Conservation (phyloP, 2,113 vertebrate genomes). For the Heptranchias perlo region DNA sequence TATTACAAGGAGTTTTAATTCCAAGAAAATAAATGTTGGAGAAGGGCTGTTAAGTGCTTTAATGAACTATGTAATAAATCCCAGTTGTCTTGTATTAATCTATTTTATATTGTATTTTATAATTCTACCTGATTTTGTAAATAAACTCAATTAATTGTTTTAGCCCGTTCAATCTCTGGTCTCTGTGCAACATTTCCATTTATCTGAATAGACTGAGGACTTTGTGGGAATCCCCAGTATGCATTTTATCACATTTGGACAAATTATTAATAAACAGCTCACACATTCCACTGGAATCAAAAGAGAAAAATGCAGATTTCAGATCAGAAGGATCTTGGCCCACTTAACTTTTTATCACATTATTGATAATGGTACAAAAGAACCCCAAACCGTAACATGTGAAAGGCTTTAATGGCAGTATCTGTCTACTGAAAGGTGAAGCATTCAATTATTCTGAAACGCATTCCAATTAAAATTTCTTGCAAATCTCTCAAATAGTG, state of each 20-base stretch:
- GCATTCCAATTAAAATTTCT: background rate
- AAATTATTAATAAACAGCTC: background rate
- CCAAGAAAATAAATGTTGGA: too few species aligned
- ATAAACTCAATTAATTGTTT: too few species aligned
- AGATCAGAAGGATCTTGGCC: background rate
- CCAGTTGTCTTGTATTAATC: too few species aligned
- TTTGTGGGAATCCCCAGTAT: background rate
- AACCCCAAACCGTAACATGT: background rate
- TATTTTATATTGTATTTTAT: too few species aligned
- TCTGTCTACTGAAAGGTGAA: background rate
- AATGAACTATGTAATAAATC: too few species aligned
- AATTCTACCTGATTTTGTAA: too few species aligned
- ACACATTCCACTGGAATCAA: background rate
- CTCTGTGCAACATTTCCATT: too few species aligned
- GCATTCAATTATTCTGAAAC: background rate
- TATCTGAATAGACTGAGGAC: background rate
- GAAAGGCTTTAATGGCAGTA: background rate
- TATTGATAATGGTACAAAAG: background rate
- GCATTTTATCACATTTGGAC: background rate
- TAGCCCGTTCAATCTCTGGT: too few species aligned
- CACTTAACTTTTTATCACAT: background rate
- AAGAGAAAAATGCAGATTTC: background rate
- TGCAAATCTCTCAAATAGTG: background rate
- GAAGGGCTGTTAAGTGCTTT: too few species aligned
- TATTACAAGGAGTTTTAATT: too few species aligned